phyloP scores from a whole-genome alignment of 2,113 vertebrate genomes.

The Guaruba guarouba region DNA sequence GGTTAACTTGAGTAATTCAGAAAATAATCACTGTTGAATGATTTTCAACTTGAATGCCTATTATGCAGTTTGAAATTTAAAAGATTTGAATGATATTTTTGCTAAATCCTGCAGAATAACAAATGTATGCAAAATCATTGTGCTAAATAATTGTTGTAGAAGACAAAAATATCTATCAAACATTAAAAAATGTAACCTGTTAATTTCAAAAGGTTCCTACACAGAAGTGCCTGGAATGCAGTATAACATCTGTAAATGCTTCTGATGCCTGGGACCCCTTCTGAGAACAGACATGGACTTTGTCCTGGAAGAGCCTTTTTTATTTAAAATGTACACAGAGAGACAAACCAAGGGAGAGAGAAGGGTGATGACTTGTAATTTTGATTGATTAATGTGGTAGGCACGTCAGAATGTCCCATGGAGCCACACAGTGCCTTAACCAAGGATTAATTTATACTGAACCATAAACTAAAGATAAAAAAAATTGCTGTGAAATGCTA shows the following conservation, averaged over 20 bases:
- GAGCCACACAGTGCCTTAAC: conserved; percentile 9
- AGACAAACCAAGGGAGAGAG: neutral
- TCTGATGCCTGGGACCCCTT: neutral
- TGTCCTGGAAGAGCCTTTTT: neutral
- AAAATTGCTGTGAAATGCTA: conserved; percentile 46
- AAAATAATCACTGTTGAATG: neutral
- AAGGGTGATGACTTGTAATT: neutral
- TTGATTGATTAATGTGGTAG: conserved; percentile 1
- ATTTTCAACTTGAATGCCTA: neutral
- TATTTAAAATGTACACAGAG: neutral
- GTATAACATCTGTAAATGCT: neutral
- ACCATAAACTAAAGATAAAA: conserved; percentile 29
- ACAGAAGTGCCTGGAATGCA: neutral
- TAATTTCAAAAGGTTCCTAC: neutral
- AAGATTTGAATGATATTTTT: neutral
- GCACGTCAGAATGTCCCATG: neutral
- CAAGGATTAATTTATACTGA: conserved; percentile 35
- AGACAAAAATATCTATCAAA: neutral
- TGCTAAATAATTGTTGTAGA: neutral
- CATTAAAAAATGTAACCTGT: neutral
- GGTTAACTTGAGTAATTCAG: neutral
- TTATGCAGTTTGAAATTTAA: neutral
- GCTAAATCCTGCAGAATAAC: neutral
- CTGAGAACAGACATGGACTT: neutral
- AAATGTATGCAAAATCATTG: neutral